A percentile compares a stretch with the other conserved stretches of the same genome.
phyloP scores from a whole-genome alignment of 92 coral and sea anemone genomes.

The Virgularia gustaviana region DNA sequence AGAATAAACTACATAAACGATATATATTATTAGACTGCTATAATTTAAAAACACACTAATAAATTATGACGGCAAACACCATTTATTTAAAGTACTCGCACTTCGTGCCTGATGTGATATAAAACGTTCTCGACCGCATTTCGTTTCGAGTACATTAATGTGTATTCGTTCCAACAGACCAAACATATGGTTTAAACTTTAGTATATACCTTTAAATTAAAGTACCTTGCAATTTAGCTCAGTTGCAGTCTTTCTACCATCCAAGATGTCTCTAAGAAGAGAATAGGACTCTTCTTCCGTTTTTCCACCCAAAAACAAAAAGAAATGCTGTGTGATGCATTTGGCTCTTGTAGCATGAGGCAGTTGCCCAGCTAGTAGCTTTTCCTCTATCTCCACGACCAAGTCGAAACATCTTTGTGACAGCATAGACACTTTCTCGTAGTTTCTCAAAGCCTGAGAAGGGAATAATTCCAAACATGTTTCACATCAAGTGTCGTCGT shows the following conservation, averaged over 20 bases:
- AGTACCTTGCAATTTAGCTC: conserved; percentile 5
- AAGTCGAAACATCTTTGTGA: neutral
- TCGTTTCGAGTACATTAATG: no score
- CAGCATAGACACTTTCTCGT: conserved; percentile 10
- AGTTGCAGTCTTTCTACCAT: neutral
- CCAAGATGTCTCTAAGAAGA: neutral
- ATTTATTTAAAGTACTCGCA: no score
- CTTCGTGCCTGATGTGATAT: no score
- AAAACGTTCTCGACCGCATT: no score
- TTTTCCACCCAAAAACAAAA: conserved; percentile 1
- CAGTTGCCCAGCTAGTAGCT: neutral
- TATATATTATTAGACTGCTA: no score
- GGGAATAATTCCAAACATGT: neutral
- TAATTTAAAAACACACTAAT: no score
- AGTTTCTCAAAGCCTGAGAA: neutral
- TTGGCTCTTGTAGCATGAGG: neutral
- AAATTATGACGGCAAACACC: no score
- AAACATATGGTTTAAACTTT: no score
- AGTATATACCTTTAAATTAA: no score
- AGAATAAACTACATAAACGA: no score
- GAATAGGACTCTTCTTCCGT: conserved; percentile 1
- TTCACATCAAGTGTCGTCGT: neutral
- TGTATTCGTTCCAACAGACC: no score
- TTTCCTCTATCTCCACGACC: conserved; percentile 1
- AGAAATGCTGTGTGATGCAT: conserved; percentile 2